phyloP scores from a whole-genome alignment of 2,113 vertebrate species.

The Triplophysa tibetana region DNA sequence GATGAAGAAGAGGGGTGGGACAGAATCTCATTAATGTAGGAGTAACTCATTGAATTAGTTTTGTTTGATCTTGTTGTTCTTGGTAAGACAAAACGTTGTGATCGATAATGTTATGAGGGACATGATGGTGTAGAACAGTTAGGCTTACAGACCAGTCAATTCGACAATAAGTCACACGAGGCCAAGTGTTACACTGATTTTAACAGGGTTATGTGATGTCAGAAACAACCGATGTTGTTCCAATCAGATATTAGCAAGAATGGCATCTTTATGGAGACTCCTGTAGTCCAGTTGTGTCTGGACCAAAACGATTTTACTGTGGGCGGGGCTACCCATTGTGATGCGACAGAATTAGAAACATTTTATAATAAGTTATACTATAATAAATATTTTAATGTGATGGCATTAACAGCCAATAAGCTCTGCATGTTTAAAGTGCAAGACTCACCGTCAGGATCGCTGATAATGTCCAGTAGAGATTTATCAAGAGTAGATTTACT shows the following conservation, averaged over 20 bases:
- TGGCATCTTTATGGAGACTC: too few species aligned
- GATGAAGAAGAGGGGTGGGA: slow-evolving; percentile 31
- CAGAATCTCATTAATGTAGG: slow-evolving; percentile 21
- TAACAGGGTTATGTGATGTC: slow-evolving; percentile 3
- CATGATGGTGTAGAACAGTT: slow-evolving; percentile 3
- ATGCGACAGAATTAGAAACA: too few species aligned
- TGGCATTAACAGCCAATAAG: too few species aligned
- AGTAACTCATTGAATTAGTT: slow-evolving; percentile 40
- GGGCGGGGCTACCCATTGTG: too few species aligned
- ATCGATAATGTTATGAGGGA: slow-evolving; percentile 8
- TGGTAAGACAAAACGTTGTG: slow-evolving; percentile 8
- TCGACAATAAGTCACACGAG: not conserved
- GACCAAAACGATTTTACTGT: too few species aligned
- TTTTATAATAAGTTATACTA: not conserved
- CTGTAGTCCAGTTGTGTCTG: not conserved
- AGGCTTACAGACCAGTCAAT: slow-evolving; percentile 17
- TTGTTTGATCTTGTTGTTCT: slow-evolving; percentile 45
- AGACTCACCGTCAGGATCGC: slow-evolving; percentile 91
- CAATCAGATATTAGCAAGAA: not conserved
- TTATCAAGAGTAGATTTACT: slow-evolving; percentile 96
- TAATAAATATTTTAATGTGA: not conserved
- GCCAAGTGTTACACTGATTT: slow-evolving; percentile 7
- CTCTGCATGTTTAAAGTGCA: too few species aligned
- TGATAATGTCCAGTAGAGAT: slow-evolving; percentile 96
- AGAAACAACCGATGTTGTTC: slow-evolving; percentile 8